A percentile compares a stretch with the other conserved stretches of the same genome.
Evolutionary conservation across 2,888 invertebrate genomes (phyloP).

Genomic region (Drosophila colorata): DNA sequence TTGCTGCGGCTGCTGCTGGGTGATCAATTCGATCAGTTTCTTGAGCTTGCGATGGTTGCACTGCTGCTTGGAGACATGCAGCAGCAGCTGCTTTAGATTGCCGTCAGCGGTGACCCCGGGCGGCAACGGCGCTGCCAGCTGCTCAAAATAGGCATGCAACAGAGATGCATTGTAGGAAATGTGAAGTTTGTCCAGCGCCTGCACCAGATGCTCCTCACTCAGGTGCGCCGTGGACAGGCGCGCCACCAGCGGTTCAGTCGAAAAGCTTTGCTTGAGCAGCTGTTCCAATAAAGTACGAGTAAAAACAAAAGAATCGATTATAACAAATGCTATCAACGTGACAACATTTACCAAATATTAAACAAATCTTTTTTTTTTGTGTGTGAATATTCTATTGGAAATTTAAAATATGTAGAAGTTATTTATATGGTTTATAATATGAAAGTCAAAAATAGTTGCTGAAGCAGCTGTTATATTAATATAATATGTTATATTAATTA

Average conservation of each 20-base stretch:
- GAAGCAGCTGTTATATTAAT: no score
- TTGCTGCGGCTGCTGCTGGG: slow-evolving; percentile 68
- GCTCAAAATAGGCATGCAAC: slow-evolving; percentile 73
- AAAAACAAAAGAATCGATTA: background rate
- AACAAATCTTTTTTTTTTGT: no score
- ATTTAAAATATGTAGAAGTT: no score
- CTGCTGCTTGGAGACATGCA: slow-evolving; percentile 83
- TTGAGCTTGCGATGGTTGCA: slow-evolving; percentile 83
- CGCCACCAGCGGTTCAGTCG: slow-evolving; percentile 77
- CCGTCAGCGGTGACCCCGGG: slow-evolving; percentile 42
- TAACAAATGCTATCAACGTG: no score
- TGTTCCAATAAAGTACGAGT: background rate
- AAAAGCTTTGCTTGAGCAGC: slow-evolving; percentile 68
- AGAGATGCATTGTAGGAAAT: slow-evolving; percentile 81
- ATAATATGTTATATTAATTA: no score
- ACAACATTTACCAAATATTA: no score
- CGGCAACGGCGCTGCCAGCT: slow-evolving; percentile 43
- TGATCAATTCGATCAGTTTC: slow-evolving; percentile 80
- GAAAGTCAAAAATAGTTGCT: no score
- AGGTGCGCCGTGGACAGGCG: slow-evolving; percentile 81
- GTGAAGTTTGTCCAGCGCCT: slow-evolving; percentile 84
- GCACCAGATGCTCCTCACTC: slow-evolving; percentile 83
- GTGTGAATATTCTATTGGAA: no score
- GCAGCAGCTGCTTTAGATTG: slow-evolving; percentile 80
- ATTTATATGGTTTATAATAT: no score